These are phyloP conservation scores for Stomatorhinus ivindoensis DNA, from an alignment of 2,113 vertebrate species.

Conservation along the genomic window DNA sequence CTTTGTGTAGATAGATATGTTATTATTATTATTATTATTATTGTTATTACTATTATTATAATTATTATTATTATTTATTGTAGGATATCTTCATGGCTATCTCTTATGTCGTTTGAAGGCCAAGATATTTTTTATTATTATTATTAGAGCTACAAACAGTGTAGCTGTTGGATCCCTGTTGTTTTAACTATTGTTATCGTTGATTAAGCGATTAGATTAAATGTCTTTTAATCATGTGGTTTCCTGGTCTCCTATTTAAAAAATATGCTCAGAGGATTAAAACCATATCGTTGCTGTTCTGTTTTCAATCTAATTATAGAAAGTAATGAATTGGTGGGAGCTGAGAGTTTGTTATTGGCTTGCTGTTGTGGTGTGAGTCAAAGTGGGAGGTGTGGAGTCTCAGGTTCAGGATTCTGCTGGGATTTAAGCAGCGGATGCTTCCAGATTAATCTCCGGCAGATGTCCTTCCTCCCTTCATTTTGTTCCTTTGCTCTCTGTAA, in stretches of 20 bases:
- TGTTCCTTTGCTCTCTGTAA: not conserved
- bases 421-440: not conserved
- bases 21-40: not conserved
- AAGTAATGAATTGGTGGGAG: not conserved
- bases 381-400: not conserved
- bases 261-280: not conserved
- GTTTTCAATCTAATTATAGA: not conserved
- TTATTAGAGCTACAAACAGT: not conserved
- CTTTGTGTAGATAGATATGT: not conserved
- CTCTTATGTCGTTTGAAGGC: too few relatives aligned
- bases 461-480: not conserved
- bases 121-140: not conserved
- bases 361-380: not conserved
- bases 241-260: not conserved
- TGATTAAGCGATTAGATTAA: not conserved
- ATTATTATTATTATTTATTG: not conserved
- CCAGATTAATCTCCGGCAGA: not conserved
- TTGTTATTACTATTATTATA: not conserved
- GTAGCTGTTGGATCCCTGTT: not conserved
- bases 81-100: too few relatives aligned
- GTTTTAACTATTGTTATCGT: not conserved
- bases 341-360: not conserved
- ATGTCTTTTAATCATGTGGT: not conserved
- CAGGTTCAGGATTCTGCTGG: not conserved
- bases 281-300: not conserved